These are phyloP conservation scores for Falcunculus frontatus DNA, from an alignment of 2,113 vertebrate species.

Conservation along the genomic window DNA sequence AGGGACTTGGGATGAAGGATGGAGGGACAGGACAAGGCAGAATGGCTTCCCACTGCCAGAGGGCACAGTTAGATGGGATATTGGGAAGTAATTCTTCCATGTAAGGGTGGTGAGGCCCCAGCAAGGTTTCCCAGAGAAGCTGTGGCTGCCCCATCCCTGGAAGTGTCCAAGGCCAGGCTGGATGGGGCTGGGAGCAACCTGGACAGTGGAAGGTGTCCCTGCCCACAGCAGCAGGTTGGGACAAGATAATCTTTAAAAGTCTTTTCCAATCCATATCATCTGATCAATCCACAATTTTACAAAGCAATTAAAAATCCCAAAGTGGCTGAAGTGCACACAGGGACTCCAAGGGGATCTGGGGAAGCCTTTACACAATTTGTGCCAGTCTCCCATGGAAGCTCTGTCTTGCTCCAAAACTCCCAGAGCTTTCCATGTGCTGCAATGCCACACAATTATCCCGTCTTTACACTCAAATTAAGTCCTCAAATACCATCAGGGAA, in stretches of 20 bases:
- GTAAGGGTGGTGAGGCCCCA: rapidly evolving
- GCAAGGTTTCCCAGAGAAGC: rapidly evolving
- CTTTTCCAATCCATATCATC: background rate
- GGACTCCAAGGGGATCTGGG: background rate
- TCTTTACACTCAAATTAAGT: background rate
- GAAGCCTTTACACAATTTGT: background rate
- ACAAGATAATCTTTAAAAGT: rapidly evolving
- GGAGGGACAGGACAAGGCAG: background rate
- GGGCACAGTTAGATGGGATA: background rate
- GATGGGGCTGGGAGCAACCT: rapidly evolving
- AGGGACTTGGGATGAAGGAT: background rate
- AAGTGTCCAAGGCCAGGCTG: background rate
- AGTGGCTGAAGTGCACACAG: background rate
- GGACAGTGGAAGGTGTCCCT: background rate
- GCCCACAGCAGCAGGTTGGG: background rate
- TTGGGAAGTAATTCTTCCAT: background rate
- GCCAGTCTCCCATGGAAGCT: background rate
- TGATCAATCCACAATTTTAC: background rate
- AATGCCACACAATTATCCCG: background rate
- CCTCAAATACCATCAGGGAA: background rate
- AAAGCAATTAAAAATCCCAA: background rate
- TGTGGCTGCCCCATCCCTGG: background rate
- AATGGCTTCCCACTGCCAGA: background rate
- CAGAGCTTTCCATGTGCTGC: background rate
- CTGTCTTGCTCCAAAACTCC: background rate